Base-by-base conservation (phyloP, 2,113 vertebrate genomes). In the Apistogramma diplotaenia region DNA sequence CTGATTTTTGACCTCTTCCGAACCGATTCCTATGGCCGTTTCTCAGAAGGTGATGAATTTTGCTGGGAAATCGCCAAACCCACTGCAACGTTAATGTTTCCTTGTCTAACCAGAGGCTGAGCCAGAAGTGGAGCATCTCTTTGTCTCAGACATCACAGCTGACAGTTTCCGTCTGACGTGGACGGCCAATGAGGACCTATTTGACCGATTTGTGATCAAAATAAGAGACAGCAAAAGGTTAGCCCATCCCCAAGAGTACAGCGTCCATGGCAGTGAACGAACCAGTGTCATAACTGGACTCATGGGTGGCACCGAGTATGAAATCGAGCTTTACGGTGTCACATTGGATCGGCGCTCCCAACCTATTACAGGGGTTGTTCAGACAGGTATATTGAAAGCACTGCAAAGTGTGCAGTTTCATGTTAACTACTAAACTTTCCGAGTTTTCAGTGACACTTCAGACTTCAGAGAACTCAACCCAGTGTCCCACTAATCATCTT, bases 171-270 rank as follows among this genome's bases (percentile, higher is more conserved):
- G 96, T 75, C 94, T 99, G 74, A 97, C 97, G 18, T 99, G 98
- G 98, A 95, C 96, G 9, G 95, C 96, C 1, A 97, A 97, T 23
- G 97, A 98, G 1, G 97, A 96, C 79, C 85, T 95, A 91, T 99
- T 99, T 92, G 96, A 98, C 93, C 96, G 95, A 89, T 99, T 98
- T 94, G 94, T 97, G 87, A 96, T 99, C 94, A 98, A 96, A 96
- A 95, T 99, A 92, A 97, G 97, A 93, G 98, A 98, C 90, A 91
- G 93, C 89, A 97, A 96, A 93, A 96, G 94, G 85, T 94, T 96
- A 51, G 94, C 94, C 71, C 95, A 96, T 51, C 97, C 96, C 4
- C 93, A 94, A 84, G 97, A 97, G 89, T 90, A 96, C 79, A 96
- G 81, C 78, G 90, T 96, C 11, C 90, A 91, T 37, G 96, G 97